Base-by-base conservation (phyloP, 2,888 invertebrate genomes). In the Dicycla oo region DNA sequence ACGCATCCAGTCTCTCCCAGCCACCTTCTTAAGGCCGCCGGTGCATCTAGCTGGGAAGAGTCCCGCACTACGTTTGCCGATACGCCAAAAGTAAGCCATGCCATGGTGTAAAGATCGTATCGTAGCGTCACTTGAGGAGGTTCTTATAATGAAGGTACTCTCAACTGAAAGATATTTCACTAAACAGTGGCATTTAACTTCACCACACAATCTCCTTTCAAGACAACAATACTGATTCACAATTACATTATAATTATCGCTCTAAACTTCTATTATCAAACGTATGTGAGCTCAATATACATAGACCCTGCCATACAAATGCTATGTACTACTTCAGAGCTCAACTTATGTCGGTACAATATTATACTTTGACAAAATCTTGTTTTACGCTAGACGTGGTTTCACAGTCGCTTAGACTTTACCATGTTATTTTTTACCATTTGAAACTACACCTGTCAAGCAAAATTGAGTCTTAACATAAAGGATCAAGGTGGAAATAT, bases 291-390 rank as follows among this genome's bases (percentile, higher is more conserved):
- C 0, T 75, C 69, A 80, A 30, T 54, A 10, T 49, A 67, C 10
- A 0, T 11, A 49, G 83, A 74, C 3, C 78, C 30, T 3, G 0
- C 26, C 2, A 1, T 23, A 34, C 11, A 18, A 56, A 58, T 26
- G 10, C 26, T 63, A 3, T 20, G n/a, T 10, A 51, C 15, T 3
- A 15, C 15, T 2, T 2, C 2, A 73, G 54, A 85, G 92, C 3
- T 90, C 94, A 87, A 61, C 23, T 65, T 84, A 83, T 62, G 76
- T 79, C 91, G 93, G 94, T 70, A 74, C 70, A 85, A 90, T 91
- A 91, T 92, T 90, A 94, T 92, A 94, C 94, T 94, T 94, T 94
- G 94, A 93, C 92, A 91, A 94, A 91, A 94, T 91, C 95, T 94
- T 93, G 94, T 95, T 95, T 95, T 89, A 94, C 94, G 95, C 93